Conservation (phyloP, 2,888 invertebrate species). For the Rhagonycha lutea region DNA sequence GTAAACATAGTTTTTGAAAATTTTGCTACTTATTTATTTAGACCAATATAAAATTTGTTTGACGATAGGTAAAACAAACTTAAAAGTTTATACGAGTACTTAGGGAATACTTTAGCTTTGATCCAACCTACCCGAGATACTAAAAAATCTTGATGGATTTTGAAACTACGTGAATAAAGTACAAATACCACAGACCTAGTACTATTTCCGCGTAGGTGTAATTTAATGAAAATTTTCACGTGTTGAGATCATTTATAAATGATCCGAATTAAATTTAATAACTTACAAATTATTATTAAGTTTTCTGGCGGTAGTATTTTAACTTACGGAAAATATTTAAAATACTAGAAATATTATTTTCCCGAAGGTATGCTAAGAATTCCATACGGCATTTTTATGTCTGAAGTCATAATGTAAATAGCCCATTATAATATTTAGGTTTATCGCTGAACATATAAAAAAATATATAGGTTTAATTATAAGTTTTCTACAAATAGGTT, state of each 20-base stretch:
- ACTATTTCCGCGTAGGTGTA: background rate
- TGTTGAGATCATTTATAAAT: background rate
- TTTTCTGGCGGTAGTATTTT: background rate
- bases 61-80: background rate
- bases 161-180: background rate
- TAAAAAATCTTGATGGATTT: constrained; percentile 3
- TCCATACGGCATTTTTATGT: background rate
- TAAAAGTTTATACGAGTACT: background rate
- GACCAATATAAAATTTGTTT: background rate
- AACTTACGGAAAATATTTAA: background rate
- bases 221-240: background rate
- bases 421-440: background rate
- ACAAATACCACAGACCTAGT: background rate
- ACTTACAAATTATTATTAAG: background rate
- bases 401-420: background rate
- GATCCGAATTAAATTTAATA: background rate
- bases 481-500: too few relatives aligned
- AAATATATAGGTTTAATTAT: too few relatives aligned
- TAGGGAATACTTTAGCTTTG: background rate
- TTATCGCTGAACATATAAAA: background rate
- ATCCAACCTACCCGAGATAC: background rate
- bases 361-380: background rate
- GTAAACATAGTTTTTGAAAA: background rate
- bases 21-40: background rate
- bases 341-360: background rate